Conservation (phyloP, 2,797 vertebrate species). For the Phoebastria nigripes region DNA sequence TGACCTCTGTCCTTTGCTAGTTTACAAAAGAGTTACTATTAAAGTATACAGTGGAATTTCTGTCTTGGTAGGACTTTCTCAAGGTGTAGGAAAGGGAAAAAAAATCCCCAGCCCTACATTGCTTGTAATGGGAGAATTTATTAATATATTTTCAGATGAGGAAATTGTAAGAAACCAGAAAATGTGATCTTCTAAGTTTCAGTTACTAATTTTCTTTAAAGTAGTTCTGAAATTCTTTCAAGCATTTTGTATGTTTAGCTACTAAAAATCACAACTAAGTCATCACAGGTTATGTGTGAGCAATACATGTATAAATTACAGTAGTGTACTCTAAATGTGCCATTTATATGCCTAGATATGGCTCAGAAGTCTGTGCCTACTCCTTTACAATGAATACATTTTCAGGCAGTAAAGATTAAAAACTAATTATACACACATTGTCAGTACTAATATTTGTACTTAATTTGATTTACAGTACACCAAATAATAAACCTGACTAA, state of each 20-base stretch:
- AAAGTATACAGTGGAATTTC: background rate
- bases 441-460: constrained; percentile 72
- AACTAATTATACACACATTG: constrained; percentile 64
- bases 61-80: background rate
- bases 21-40: background rate
- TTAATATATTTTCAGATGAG: background rate
- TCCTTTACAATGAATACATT: constrained; percentile 34
- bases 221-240: constrained; percentile 17
- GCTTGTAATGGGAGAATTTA: background rate
- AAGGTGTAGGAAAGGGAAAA: background rate
- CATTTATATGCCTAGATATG: constrained; percentile 23
- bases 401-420: constrained; percentile 67
- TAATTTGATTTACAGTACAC: constrained; percentile 70
- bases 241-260: constrained; percentile 33
- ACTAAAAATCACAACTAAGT: constrained; percentile 42
- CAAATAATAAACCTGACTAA: constrained; percentile 67
- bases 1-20: background rate
- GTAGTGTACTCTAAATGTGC: constrained; percentile 16
- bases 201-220: constrained; percentile 33
- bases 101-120: background rate
- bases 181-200: background rate
- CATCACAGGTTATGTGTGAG: constrained; percentile 13
- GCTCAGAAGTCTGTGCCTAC: constrained; percentile 32
- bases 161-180: background rate
- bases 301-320: constrained; percentile 45